Evolutionary conservation across 2,797 vertebrate species (phyloP), one percentile per base, ranked within the genome.

Genomic region (Australoheros facetus): DNA sequence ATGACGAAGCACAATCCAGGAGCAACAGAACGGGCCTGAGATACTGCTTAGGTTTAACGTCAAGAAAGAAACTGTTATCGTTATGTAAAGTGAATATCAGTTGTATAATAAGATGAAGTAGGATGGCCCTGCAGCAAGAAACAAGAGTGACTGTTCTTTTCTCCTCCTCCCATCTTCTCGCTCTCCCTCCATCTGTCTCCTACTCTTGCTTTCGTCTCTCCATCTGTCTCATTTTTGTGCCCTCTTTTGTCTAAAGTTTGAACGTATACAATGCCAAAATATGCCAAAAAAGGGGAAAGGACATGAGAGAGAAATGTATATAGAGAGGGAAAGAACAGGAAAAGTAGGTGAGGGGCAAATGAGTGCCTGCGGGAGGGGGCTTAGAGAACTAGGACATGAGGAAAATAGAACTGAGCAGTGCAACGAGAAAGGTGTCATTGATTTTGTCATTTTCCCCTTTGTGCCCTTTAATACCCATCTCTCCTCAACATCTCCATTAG

Each of bases 51-150:
- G 82, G 87, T 85, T 88, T 83, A 76, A 48, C 74, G 82, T 86
- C 83, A 73, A 72, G 62, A 77, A 74, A 84, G 77, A 71, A 78
- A 85, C 83, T 58, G 78, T 88, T 86, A 87, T 85, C 75, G 72
- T 92, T 93, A 93, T 84, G 83, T 92, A 93, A 94, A 93, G 84
- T 83, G 66, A 90, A 91, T 89, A 89, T 92, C 81, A 89, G 91
- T 93, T 94, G 92, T 94, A 88, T 93, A 94, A 94, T 91, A 90
- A 88, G 88, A 93, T 87, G 86, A 90, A 94, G 93, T 89, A 90
- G 91, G 89, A 92, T 88, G 82, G 87, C 92, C 93, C 91, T 87
- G 94, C 93, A 93, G 92, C 90, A 89, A 92, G 90, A 92, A 91
- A 89, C 85, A 77, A 88, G 90, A 88, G 87, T 75, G 59, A 90